Conservation (phyloP, 2,888 invertebrate species). For the Drosophila suboccidentalis region DNA sequence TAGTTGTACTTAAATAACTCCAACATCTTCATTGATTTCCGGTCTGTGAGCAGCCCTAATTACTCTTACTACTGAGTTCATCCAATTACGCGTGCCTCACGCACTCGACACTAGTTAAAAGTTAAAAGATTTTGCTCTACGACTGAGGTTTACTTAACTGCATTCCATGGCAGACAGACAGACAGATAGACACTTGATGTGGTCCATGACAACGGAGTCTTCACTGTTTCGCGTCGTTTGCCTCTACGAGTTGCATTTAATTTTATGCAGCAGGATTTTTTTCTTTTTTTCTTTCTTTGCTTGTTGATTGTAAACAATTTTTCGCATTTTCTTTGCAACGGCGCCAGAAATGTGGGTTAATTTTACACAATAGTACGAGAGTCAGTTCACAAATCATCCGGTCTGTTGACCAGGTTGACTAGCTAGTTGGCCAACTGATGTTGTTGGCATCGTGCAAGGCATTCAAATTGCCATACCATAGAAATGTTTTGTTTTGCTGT, state of each 20-base stretch:
- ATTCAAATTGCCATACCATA: constrained; percentile 76
- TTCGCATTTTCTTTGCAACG: constrained; percentile 46
- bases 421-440: constrained; percentile 22
- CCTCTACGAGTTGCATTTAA: constrained; percentile 46
- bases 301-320: constrained; percentile 47
- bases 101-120: constrained; percentile 37
- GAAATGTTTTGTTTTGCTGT: constrained; percentile 33
- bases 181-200: constrained; percentile 34
- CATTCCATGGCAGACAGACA: constrained; percentile 49
- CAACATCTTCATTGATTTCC: constrained; percentile 17
- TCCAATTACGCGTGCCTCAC: constrained; percentile 51
- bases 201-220: constrained; percentile 27
- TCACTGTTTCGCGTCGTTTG: constrained; percentile 31
- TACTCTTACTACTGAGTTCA: constrained; percentile 18
- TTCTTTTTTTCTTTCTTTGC: constrained; percentile 8
- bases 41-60: constrained; percentile 34
- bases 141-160: constrained; percentile 45
- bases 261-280: constrained; percentile 65
- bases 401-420: constrained; percentile 9
- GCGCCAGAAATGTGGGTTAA: constrained; percentile 55
- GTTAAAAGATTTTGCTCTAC: constrained; percentile 35
- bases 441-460: constrained; percentile 60
- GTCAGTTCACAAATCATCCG: constrained; percentile 58
- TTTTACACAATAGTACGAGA: constrained; percentile 32
- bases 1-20: neutral